Evolutionary conservation across 2,888 invertebrate genomes (phyloP).

Genomic region (Chalcis sispes): DNA sequence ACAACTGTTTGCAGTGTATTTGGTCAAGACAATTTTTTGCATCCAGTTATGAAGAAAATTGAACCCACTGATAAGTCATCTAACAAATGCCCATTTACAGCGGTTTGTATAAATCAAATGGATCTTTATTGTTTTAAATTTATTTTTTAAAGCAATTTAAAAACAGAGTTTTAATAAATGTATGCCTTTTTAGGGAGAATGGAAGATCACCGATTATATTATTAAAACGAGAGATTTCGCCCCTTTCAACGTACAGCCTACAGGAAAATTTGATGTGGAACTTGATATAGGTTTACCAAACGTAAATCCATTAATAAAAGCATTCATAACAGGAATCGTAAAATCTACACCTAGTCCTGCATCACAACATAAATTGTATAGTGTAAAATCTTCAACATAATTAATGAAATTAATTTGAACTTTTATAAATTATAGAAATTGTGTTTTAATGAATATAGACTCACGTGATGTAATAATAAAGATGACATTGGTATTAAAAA

Average conservation of each 20-base stretch:
- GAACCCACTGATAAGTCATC: constrained; percentile 39
- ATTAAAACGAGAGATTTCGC: constrained; percentile 18
- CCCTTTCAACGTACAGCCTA: constrained; percentile 18
- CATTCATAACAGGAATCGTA: background rate
- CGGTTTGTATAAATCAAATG: constrained; percentile 7
- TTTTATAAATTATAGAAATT: background rate
- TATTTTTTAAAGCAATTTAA: no score
- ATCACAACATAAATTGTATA: no score
- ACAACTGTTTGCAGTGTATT: constrained; percentile 27
- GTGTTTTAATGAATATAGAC: background rate
- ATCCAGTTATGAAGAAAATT: constrained; percentile 22
- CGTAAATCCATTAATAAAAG: constrained; percentile 1
- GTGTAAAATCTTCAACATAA: background rate
- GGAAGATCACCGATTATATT: constrained; percentile 17
- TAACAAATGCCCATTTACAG: constrained; percentile 23
- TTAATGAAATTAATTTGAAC: constrained; percentile 3
- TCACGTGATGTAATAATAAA: background rate
- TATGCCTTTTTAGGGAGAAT: constrained; percentile 26
- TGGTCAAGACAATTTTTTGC: constrained; percentile 15
- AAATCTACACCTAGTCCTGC: background rate
- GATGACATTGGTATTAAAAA: background rate
- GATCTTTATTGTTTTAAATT: background rate
- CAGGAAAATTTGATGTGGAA: constrained; percentile 14
- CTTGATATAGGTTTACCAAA: constrained; percentile 4
- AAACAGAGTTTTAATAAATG: constrained; percentile 1